phyloP scores from a whole-genome alignment of 2,797 vertebrate species.

The Peromyscus attwateri region DNA sequence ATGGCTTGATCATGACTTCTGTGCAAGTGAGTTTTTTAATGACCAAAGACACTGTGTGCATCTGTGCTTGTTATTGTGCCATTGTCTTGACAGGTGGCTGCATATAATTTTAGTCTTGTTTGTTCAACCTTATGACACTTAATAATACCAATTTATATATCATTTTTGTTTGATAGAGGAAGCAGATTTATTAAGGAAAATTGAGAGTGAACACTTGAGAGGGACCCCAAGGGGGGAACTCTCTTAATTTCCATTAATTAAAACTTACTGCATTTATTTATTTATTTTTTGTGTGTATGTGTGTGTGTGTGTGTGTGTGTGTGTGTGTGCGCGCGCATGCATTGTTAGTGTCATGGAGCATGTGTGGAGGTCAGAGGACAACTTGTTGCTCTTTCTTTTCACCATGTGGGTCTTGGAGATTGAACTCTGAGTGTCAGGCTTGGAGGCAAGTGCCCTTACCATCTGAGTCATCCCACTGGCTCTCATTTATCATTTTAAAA shows the following conservation, averaged over 20 bases:
- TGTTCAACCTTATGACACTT: background rate
- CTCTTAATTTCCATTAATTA: background rate
- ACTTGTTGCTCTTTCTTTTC: background rate
- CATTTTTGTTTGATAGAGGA: background rate
- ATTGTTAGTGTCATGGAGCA: too few relatives aligned
- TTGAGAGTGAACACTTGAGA: background rate
- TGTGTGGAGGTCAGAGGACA: background rate
- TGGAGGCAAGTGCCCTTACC: background rate
- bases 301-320: background rate
- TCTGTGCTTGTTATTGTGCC: background rate
- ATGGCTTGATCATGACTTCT: constrained; percentile 1
- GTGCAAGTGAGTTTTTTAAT: background rate
- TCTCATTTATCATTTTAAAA: constrained; percentile 42
- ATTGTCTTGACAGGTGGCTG: constrained; percentile 14
- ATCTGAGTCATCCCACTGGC: background rate
- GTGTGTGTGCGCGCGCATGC: too few relatives aligned
- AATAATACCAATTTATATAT: constrained; percentile 17
- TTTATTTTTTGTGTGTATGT: background rate
- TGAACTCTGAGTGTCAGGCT: background rate
- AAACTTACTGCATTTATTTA: background rate
- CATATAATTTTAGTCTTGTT: constrained; percentile 52
- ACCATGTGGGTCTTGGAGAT: background rate
- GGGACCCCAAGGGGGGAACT: background rate
- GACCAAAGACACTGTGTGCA: background rate
- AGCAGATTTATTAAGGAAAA: background rate